phyloP scores from a whole-genome alignment of 2,888 invertebrate genomes.

The Amiota communis region DNA sequence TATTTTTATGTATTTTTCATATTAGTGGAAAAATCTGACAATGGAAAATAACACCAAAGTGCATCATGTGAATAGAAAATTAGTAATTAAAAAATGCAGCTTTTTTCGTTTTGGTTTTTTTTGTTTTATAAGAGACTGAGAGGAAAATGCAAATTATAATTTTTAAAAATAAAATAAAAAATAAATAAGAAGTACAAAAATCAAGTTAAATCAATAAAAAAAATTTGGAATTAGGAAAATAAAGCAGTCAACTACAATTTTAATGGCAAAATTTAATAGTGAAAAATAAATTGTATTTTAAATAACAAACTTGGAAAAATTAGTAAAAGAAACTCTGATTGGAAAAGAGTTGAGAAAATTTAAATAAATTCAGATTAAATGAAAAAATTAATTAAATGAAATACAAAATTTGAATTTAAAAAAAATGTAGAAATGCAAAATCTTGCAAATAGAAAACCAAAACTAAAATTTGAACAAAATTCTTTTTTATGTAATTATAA shows the following conservation, averaged over 20 bases:
- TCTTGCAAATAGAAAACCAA: too few species aligned
- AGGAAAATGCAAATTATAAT: background rate
- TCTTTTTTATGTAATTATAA: too few species aligned
- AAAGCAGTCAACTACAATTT: slow-evolving; percentile 1
- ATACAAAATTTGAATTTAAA: too few species aligned
- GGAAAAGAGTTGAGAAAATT: slow-evolving; percentile 1
- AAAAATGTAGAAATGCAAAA: too few species aligned
- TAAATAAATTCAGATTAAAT: background rate
- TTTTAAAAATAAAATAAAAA: background rate
- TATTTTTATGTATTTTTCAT: too few species aligned
- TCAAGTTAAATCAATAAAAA: background rate
- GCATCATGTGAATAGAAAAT: too few species aligned
- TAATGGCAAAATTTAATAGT: background rate
- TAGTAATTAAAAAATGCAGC: background rate
- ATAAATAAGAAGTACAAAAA: background rate
- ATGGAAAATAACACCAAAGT: too few species aligned
- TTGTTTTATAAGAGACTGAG: background rate
- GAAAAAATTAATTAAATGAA: background rate
- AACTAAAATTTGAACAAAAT: too few species aligned
- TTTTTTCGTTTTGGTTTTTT: background rate
- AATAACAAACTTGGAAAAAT: too few species aligned
- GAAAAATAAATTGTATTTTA: slow-evolving; percentile 9
- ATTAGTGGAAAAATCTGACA: too few species aligned
- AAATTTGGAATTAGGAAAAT: background rate
- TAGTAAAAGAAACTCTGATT: too few species aligned